Percentiles rank a stretch among this genome's conserved stretches.
These are phyloP conservation scores for Silurus aristotelis DNA, from an alignment of 2,797 vertebrate genomes.

Conservation along the genomic window DNA sequence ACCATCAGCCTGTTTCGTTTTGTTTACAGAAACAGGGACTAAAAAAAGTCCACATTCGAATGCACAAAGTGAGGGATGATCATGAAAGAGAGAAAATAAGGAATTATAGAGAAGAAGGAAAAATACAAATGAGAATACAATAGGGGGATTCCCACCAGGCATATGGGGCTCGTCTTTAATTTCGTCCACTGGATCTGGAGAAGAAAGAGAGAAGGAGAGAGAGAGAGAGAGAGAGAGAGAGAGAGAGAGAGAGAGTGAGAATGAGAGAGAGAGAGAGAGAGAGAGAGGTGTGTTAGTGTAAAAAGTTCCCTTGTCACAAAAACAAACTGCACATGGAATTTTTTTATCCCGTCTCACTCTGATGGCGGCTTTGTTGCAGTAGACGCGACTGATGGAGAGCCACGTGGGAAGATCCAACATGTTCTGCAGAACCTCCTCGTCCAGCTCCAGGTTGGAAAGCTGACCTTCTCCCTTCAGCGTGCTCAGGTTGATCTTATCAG, in stretches of 20 bases:
- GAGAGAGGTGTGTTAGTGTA: not conserved
- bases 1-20: too few species aligned
- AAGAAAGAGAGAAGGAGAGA: not conserved
- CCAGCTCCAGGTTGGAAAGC: constrained; percentile 93
- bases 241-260: not conserved
- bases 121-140: not conserved
- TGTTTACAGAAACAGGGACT: not conserved
- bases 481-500: constrained; percentile 98
- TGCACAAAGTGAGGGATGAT: not conserved
- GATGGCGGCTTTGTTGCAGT: constrained; percentile 97
- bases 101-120: not conserved
- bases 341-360: constrained; percentile 76
- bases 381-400: constrained; percentile 96
- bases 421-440: constrained; percentile 98
- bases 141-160: constrained; percentile 25
- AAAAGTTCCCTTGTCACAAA: not conserved
- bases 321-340: not conserved
- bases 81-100: not conserved
- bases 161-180: constrained; percentile 42
- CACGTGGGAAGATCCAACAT: constrained; percentile 96
- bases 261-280: not conserved
- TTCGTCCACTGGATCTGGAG: constrained; percentile 43
- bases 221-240: not conserved
- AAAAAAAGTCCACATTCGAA: not conserved
- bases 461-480: constrained; percentile 95